phyloP scores from a whole-genome alignment of 2,888 invertebrate genomes.

The Galerucella pusilla region DNA sequence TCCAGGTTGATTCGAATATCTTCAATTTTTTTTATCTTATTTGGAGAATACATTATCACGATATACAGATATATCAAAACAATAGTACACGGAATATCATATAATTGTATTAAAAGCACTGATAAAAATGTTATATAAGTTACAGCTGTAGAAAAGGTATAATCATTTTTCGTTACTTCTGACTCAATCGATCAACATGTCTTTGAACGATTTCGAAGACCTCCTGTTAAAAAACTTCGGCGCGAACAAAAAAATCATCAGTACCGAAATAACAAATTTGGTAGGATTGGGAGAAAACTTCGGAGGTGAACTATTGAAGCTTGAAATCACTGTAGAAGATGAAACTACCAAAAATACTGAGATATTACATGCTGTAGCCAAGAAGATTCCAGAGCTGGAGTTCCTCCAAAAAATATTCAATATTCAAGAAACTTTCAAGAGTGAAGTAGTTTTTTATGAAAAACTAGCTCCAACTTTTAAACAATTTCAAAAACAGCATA shows the following conservation, averaged over 20 bases:
- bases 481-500: constrained; percentile 63
- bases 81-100: too few relatives aligned
- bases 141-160: background rate
- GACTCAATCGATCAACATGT: background rate
- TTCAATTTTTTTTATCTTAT: too few relatives aligned
- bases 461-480: constrained; percentile 63
- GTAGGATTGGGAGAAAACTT: constrained; percentile 18
- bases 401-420: constrained; percentile 62
- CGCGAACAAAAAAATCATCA: background rate
- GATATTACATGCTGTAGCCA: constrained; percentile 53
- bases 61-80: too few relatives aligned
- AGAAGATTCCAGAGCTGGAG: constrained; percentile 29
- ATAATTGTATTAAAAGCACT: background rate
- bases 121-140: background rate
- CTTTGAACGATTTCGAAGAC: constrained; percentile 5
- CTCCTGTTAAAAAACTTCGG: background rate
- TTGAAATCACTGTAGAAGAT: constrained; percentile 7
- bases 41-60: too few relatives aligned
- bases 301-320: constrained; percentile 21
- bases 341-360: constrained; percentile 2
- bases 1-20: too few relatives aligned
- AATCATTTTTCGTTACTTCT: background rate
- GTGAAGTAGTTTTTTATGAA: constrained; percentile 67
- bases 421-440: constrained; percentile 65
- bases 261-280: background rate